phyloP scores from a whole-genome alignment of 2,797 vertebrate species.

The Diplodus puntazzo region DNA sequence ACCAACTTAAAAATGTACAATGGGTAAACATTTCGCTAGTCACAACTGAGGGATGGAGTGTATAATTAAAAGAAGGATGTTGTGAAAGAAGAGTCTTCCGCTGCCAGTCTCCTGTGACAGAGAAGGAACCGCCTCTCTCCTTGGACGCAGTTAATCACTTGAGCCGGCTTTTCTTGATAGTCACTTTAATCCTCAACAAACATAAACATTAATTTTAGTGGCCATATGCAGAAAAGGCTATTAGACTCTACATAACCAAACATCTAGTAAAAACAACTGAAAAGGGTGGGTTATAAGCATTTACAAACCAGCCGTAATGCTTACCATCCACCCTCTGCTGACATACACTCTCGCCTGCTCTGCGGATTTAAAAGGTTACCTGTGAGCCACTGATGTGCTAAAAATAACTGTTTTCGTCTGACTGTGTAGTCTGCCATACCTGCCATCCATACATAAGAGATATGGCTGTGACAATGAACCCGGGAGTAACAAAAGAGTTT shows the following conservation, averaged over 20 bases:
- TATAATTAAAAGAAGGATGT: not conserved
- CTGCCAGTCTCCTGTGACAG: not conserved
- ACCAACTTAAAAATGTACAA: not conserved
- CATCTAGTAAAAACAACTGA: not conserved
- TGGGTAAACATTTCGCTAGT: not conserved
- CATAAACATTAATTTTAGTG: not conserved
- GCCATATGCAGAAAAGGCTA: not conserved
- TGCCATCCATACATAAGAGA: constrained; percentile 7
- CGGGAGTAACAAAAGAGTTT: not conserved
- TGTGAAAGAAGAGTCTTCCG: not conserved
- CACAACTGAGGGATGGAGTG: not conserved
- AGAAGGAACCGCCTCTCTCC: not conserved
- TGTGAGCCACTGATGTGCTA: constrained; percentile 19
- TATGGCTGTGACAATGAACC: not conserved
- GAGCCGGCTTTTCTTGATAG: not conserved
- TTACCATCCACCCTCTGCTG: not conserved
- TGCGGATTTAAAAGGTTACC: constrained; percentile 38
- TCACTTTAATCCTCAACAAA: constrained; percentile 1
- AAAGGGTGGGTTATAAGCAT: not conserved
- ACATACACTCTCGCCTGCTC: constrained; percentile 3
- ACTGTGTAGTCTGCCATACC: constrained; percentile 1
- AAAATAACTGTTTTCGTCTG: constrained; percentile 22
- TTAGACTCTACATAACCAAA: not conserved
- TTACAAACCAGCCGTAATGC: not conserved
- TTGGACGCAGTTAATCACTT: not conserved